phyloP scores from a whole-genome alignment of 2,888 invertebrate species.

The Pristionchus fissidentatus region DNA sequence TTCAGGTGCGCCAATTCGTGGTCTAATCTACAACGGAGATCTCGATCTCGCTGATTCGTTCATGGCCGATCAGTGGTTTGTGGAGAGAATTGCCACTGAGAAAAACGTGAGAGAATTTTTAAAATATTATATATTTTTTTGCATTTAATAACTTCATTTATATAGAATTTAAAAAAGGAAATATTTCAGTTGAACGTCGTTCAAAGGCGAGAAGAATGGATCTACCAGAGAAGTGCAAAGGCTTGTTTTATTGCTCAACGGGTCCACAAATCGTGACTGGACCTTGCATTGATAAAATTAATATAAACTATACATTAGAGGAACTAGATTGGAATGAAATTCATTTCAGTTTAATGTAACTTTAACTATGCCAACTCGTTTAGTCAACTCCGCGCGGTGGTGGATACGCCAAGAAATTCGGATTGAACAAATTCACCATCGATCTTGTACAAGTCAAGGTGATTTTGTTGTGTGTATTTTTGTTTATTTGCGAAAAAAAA shows the following conservation, averaged over 20 bases:
- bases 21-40: slow-evolving; percentile 72
- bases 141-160: no score
- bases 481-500: no score
- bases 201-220: slow-evolving; percentile 55
- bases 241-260: no score
- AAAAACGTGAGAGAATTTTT: slow-evolving; percentile 1
- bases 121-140: no score
- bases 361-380: no score
- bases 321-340: not conserved
- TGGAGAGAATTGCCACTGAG: slow-evolving; percentile 54
- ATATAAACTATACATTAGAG: no score
- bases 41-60: slow-evolving; percentile 69
- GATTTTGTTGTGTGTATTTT: no score
- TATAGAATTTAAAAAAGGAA: not conserved
- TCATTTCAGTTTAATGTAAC: not conserved
- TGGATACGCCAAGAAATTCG: slow-evolving; percentile 36
- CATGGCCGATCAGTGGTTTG: slow-evolving; percentile 70
- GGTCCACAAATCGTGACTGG: no score
- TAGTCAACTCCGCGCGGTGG: not conserved
- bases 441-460: slow-evolving; percentile 40
- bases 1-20: slow-evolving; percentile 55
- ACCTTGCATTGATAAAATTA: no score
- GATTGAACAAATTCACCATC: not conserved
- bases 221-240: slow-evolving; percentile 55
- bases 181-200: slow-evolving; percentile 53